phyloP scores from a whole-genome alignment of 2,888 invertebrate genomes.

The Nemurella pictetii region DNA sequence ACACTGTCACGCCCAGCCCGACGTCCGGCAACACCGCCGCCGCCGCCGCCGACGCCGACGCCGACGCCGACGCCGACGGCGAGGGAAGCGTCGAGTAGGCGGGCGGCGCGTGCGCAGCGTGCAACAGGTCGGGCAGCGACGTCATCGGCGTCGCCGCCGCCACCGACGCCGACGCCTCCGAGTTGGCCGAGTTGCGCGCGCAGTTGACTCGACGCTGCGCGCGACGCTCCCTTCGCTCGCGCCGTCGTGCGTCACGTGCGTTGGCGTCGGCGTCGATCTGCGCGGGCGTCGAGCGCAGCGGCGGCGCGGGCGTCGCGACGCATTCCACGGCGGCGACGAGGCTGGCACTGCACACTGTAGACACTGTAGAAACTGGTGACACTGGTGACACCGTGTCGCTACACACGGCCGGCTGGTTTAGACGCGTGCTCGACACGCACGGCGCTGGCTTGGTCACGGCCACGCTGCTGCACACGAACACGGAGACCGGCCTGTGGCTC shows the following conservation, averaged over 20 bases:
- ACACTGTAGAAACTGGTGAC: no score
- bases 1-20: no score
- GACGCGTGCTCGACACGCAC: no score
- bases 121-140: background rate
- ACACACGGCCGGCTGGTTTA: background rate
- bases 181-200: background rate
- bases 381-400: no score
- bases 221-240: background rate
- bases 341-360: no score
- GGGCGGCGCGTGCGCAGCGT: background rate
- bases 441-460: background rate
- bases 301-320: no score
- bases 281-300: no score
- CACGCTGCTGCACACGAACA: background rate
- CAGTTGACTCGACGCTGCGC: background rate
- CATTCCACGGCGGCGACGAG: no score
- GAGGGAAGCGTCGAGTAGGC: background rate
- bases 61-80: background rate
- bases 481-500: no score
- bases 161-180: background rate
- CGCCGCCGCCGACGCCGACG: background rate
- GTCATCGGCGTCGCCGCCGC: background rate
- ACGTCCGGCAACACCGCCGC: slow-evolving; percentile 42
- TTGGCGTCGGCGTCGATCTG: background rate
- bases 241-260: background rate